Percentiles rank a stretch among this genome's conserved stretches.
phyloP scores from a whole-genome alignment of 2,888 invertebrate species.

The Andrena camellia region DNA sequence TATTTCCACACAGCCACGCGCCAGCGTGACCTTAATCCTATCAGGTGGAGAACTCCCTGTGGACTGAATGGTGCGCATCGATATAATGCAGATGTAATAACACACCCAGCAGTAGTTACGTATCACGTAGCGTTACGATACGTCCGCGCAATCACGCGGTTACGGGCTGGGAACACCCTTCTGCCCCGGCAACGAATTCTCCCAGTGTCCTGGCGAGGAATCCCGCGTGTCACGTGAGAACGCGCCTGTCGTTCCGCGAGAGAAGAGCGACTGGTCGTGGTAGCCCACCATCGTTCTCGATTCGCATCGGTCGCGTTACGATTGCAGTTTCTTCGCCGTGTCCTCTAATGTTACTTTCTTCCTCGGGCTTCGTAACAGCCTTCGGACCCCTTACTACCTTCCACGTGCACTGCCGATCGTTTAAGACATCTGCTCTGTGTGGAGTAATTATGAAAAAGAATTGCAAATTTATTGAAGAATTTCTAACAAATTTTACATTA shows the following conservation, averaged over 20 bases:
- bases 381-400: neutral
- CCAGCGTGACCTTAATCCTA: conserved; percentile 55
- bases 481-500: too few species aligned
- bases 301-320: conserved; percentile 28
- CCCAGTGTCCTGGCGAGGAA: conserved; percentile 23
- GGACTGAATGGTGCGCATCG: conserved; percentile 47
- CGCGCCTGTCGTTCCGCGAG: conserved; percentile 22
- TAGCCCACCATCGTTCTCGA: conserved; percentile 34
- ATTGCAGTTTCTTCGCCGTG: neutral
- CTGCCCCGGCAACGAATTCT: conserved; percentile 27
- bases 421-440: too few species aligned
- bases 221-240: conserved; percentile 41
- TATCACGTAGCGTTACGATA: conserved; percentile 50
- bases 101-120: conserved; percentile 59
- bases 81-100: conserved; percentile 66
- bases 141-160: conserved; percentile 61
- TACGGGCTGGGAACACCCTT: conserved; percentile 36
- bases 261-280: conserved; percentile 23
- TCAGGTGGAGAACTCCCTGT: conserved; percentile 27
- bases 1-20: conserved; percentile 7
- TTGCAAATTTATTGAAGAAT: too few species aligned
- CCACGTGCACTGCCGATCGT: too few species aligned
- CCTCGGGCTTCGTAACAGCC: neutral
- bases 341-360: neutral
- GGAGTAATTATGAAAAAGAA: too few species aligned